phyloP scores from a whole-genome alignment of 1,140 invertebrate species.

The Nasonia longicornis region DNA sequence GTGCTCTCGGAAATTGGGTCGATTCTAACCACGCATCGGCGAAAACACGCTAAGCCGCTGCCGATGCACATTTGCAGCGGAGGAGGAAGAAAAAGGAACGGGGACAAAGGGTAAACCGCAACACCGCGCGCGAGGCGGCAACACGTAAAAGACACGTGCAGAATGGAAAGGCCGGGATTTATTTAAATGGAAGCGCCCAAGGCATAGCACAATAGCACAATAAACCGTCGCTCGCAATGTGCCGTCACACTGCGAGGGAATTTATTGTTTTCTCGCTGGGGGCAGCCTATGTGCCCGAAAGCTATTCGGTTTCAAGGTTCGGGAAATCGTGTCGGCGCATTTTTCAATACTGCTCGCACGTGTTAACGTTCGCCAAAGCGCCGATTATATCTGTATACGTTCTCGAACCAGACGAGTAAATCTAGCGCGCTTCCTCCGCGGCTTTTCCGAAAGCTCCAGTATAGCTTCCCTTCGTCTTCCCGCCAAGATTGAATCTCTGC shows the following conservation, averaged over 20 bases:
- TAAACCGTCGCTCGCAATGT: not conserved
- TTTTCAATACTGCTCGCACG: not conserved
- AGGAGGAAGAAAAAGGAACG: not conserved
- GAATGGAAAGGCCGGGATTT: constrained; percentile 18
- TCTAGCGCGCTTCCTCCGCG: not conserved
- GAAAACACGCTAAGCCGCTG: not conserved
- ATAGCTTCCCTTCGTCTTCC: too few species aligned
- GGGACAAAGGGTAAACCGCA: constrained; percentile 30
- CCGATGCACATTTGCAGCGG: not conserved
- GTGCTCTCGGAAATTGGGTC: constrained; percentile 1
- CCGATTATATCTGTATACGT: too few species aligned
- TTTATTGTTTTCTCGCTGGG: too few species aligned
- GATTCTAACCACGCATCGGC: not conserved
- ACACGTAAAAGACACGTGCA: constrained; percentile 26
- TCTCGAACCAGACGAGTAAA: too few species aligned
- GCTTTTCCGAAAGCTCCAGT: not conserved
- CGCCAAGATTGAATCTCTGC: not conserved
- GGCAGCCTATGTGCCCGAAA: not conserved
- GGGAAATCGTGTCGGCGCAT: not conserved
- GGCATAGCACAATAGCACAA: not conserved
- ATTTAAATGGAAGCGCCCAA: constrained; percentile 6
- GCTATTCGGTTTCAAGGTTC: not conserved
- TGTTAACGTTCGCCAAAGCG: too few species aligned
- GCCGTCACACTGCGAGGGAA: not conserved
- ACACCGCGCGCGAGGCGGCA: too few species aligned